Base-by-base conservation (phyloP, 2,797 vertebrate species). In the Eulemur albifrons region DNA sequence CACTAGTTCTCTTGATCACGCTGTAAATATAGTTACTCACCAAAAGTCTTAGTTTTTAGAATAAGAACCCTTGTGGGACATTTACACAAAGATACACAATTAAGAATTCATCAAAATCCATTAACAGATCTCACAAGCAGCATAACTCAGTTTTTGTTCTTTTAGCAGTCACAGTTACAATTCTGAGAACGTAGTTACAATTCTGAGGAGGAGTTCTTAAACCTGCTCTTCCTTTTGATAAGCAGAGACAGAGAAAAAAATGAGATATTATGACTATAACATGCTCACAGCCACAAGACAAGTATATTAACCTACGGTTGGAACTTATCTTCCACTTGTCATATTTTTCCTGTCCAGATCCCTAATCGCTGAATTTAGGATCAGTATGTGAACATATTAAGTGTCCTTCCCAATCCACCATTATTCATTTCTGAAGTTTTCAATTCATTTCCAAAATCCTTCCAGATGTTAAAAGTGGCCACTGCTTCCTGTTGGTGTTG, bases 21-120 rank as follows among this genome's bases (percentile, higher is more conserved):
- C 20, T 40, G 12, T 72, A 67, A 89, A 86, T 73, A 86, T 10
- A 79, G 48, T 75, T 88, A 25, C 21, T 82, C 57, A 72, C 20
- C 14, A 73, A 83, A 20, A 70, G 48, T 32, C 57, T 92, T 82
- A 17, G 20, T 43, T 89, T 97, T 96, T 79, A 75, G 30, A 77
- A 32, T 82, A 93, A 70, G 80, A 81, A 61, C n/a, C 10, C 57
- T 88, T 73, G 15, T 77, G 43, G 88, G 35, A 52, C 79, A 93
- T 70, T 84, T 43, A 45, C 21, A 61, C 10, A 50, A 85, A 88
- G 7, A 4, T 63, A 77, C 13, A 73, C 23, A 21, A 63, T 57
- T 65, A 50, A 88, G 65, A 50, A 40, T 32, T 79, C 59, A 13
- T 73, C 32, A 59, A 40, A 92, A 70, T 82, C 65, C 27, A 13